Evolutionary conservation across 2,888 invertebrate genomes (phyloP), one percentile per base, ranked within the genome.

Genomic region (Harpagoxenus sublaevis): DNA sequence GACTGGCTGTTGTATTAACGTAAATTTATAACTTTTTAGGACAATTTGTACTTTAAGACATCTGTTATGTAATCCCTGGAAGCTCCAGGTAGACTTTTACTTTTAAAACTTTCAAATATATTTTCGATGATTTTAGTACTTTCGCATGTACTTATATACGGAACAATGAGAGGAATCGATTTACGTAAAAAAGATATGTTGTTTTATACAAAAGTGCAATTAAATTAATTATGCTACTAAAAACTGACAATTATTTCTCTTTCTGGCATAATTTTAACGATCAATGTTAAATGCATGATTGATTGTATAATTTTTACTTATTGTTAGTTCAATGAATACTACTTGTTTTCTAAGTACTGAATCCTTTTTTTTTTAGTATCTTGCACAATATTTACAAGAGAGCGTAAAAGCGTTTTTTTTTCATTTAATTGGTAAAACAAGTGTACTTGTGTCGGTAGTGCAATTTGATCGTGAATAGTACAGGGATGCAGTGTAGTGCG

Each of bases 401-500:
- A 15, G 10, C 0, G 15, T 8, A 9, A 18, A 3, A 31, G 35
- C 23, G 6, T 5, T 35, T 12, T 10, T 45, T n/a, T 45, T 28
- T 28, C 1, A 18, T 45, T 57, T 45, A 45, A 68, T 66, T 57
- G 31, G 23, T 45, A 23, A 48, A 35, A 15, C 78, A n/a, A 65
- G 28, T 35, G 12, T 65, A n/a, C 15, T 68, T n/a, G n/a, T n/a
- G 18, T 57, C 42, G 31, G 9, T 15, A 42, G 31, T 70, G 45
- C 45, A 79, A 35, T 79, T 45, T 71, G 45, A 79, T 35, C 18
- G 45, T 2, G 35, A 83, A 85, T 60, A 62, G 31, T 45, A 68
- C 68, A 83, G 86, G 82, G 89, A 89, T 88, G 88, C 87, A 92
- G 92, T 91, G 89, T 88, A 84, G 86, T 87, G 92, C 93, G 93